phyloP scores from a whole-genome alignment of 2,113 vertebrate genomes.

The Charadrius vociferus region DNA sequence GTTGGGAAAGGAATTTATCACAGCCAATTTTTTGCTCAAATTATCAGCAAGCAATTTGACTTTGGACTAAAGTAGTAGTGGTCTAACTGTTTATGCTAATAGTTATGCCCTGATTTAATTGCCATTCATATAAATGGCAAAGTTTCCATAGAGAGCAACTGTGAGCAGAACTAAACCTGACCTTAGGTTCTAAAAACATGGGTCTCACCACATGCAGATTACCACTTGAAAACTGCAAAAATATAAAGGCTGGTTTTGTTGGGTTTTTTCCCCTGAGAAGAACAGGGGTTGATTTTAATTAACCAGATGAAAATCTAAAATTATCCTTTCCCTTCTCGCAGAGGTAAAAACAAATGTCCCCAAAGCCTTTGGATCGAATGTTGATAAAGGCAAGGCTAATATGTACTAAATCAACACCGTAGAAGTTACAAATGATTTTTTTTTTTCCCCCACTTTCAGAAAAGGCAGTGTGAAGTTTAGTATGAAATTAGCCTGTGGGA shows the following conservation, averaged over 20 bases:
- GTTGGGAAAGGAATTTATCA: conserved; percentile 24
- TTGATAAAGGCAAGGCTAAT: not conserved
- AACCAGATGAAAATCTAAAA: not conserved
- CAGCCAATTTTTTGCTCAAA: not conserved
- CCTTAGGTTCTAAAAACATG: not conserved
- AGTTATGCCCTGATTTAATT: not conserved
- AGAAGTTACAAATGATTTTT: not conserved
- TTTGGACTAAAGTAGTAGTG: not conserved
- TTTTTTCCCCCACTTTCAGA: not conserved
- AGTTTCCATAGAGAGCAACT: not conserved
- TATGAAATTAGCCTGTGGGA: not conserved
- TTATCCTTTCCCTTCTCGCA: not conserved
- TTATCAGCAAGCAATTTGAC: not conserved
- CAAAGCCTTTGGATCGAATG: not conserved
- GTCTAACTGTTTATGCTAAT: not conserved
- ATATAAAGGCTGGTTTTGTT: not conserved
- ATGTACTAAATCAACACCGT: not conserved
- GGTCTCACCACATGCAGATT: not conserved
- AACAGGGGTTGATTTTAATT: not conserved
- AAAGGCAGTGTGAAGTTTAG: not conserved
- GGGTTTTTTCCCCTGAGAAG: not conserved
- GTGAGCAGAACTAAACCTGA: not conserved
- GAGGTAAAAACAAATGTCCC: not conserved
- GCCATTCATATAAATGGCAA: not conserved
- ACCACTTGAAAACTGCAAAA: not conserved